Evolutionary conservation across 2,888 invertebrate species (phyloP).

Genomic region (Chymomyza fuscimana): DNA sequence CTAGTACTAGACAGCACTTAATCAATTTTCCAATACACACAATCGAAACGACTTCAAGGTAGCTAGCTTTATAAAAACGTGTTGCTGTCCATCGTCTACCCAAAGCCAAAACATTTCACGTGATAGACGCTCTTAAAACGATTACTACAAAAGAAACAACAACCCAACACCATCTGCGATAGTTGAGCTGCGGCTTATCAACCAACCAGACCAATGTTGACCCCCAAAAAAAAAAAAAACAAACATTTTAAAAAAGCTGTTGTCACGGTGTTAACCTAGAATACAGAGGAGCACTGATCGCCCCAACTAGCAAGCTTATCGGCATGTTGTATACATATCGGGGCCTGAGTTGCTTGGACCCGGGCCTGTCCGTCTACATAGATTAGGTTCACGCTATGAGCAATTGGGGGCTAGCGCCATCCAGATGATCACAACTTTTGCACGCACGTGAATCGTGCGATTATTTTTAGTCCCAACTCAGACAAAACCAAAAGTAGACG

Average conservation of each 20-base stretch:
- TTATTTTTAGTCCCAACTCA: conserved; percentile 41
- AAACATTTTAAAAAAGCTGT: not conserved
- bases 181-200: conserved; percentile 2
- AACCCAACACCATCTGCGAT: not conserved
- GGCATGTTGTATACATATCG: conserved; percentile 12
- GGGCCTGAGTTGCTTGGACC: conserved; percentile 39
- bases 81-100: not conserved
- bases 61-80: not conserved
- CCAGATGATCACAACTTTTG: conserved; percentile 12
- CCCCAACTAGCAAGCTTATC: not conserved
- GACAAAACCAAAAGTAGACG: not conserved
- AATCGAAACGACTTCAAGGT: not conserved
- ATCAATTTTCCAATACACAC: not conserved
- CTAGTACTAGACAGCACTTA: not conserved
- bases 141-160: not conserved
- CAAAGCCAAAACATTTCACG: conserved; percentile 1
- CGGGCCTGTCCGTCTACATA: conserved; percentile 29
- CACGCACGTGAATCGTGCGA: conserved; percentile 41
- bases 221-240: conserved; percentile 14
- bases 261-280: no score
- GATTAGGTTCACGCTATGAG: conserved; percentile 25
- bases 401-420: conserved; percentile 21
- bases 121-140: not conserved
- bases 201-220: not conserved
- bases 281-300: not conserved